phyloP scores from a whole-genome alignment of 2,113 vertebrate species.

The Mormyrus lacerda region DNA sequence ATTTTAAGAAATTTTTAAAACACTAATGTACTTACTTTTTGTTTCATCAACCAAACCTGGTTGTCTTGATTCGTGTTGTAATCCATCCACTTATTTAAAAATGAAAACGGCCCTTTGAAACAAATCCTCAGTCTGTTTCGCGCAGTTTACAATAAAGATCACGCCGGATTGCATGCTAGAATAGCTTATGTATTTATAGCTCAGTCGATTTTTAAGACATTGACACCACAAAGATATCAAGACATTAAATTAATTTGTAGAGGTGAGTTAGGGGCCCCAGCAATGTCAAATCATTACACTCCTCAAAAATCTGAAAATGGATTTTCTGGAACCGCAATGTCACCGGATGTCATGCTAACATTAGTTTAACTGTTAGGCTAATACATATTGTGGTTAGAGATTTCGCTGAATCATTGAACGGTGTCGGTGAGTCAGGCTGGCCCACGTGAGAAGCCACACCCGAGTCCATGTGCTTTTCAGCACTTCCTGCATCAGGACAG shows the following conservation, averaged over 20 bases:
- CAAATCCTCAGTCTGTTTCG: background rate
- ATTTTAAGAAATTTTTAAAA: background rate
- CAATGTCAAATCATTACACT: background rate
- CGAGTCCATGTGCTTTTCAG: background rate
- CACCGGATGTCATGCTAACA: background rate
- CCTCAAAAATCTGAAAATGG: background rate
- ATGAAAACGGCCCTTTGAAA: background rate
- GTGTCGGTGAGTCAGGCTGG: background rate
- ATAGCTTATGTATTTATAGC: background rate
- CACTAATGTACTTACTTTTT: background rate
- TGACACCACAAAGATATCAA: background rate
- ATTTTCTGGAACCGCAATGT: background rate
- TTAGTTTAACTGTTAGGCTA: background rate
- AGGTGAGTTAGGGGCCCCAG: background rate
- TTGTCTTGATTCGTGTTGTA: background rate
- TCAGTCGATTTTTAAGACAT: background rate
- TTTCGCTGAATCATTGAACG: background rate
- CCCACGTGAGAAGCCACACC: background rate
- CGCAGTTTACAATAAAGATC: background rate
- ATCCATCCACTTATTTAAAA: background rate
- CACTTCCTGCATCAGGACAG: background rate
- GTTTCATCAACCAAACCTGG: background rate
- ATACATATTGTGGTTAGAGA: background rate
- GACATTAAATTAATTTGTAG: background rate
- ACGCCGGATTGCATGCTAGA: background rate